phyloP scores from a whole-genome alignment of 2,797 vertebrate genomes.

The Thamnophis elegans region DNA sequence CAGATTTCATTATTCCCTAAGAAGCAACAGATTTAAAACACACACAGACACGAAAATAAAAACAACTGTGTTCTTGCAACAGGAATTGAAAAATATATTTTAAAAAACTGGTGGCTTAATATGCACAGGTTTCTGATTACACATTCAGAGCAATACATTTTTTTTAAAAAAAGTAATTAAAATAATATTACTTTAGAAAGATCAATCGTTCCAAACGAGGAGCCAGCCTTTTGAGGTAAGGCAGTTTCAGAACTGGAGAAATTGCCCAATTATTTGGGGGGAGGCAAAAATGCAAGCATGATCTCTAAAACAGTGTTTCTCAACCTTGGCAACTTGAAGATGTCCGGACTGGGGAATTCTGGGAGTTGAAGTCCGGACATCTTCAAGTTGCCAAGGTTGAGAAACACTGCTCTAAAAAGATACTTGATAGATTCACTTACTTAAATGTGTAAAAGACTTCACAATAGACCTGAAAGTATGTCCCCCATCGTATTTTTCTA shows the following conservation, averaged over 20 bases:
- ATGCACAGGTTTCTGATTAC: slow-evolving; percentile 21
- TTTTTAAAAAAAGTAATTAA: neutral
- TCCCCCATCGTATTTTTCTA: neutral
- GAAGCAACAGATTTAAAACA: neutral
- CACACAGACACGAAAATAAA: slow-evolving; percentile 36
- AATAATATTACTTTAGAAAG: too few relatives aligned
- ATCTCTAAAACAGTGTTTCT: too few relatives aligned
- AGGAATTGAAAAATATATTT: neutral
- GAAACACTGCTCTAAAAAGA: neutral
- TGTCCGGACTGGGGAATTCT: too few relatives aligned
- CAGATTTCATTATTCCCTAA: slow-evolving; percentile 13
- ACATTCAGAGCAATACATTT: neutral
- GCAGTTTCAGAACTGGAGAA: neutral
- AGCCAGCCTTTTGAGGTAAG: neutral
- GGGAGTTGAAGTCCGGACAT: too few relatives aligned
- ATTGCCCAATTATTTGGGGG: neutral
- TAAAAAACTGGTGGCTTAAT: neutral
- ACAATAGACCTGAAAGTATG: neutral
- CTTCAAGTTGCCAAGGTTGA: too few relatives aligned
- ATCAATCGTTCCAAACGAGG: neutral
- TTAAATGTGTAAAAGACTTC: neutral
- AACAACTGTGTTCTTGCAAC: neutral
- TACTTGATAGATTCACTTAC: neutral
- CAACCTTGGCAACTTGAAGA: too few relatives aligned
- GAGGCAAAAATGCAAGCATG: neutral